Evolutionary conservation across 2,888 invertebrate genomes (phyloP).

Genomic region (Rhagium mordax): DNA sequence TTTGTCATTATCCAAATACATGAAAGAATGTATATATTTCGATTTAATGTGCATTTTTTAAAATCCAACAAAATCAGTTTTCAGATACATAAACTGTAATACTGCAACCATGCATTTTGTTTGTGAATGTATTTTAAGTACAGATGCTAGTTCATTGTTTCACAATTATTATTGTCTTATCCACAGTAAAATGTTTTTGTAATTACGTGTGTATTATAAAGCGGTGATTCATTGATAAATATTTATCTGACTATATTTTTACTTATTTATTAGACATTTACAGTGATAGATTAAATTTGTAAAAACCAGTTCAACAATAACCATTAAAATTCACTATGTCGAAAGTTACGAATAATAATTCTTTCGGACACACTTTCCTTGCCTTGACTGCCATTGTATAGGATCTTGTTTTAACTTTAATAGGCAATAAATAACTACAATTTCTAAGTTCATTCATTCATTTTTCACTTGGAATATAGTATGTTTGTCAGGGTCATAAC

Average conservation of each 20-base stretch:
- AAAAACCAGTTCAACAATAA: slow-evolving; percentile 12
- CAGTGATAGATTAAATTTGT: background rate
- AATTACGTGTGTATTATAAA: background rate
- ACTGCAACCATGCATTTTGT: too few species aligned
- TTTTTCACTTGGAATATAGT: background rate
- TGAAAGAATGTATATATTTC: too few species aligned
- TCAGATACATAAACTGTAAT: too few species aligned
- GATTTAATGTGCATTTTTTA: too few species aligned
- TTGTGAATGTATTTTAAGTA: too few species aligned
- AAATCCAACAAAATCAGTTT: too few species aligned
- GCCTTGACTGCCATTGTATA: background rate
- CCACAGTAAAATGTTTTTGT: background rate
- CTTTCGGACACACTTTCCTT: background rate
- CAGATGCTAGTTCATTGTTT: background rate
- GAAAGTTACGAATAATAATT: background rate
- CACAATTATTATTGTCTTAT: background rate
- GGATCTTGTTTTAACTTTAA: background rate
- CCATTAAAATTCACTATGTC: slow-evolving; percentile 1
- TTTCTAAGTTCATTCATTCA: too few species aligned
- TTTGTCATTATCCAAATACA: too few species aligned
- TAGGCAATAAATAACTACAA: background rate
- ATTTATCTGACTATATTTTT: background rate
- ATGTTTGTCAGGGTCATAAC: background rate
- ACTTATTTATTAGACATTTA: slow-evolving; percentile 4
- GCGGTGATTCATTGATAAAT: background rate